Percentiles rank a stretch among this genome's conserved stretches.
Evolutionary conservation across 2,113 vertebrate species (phyloP).

Genomic region (Protobothrops flavoviridis): DNA sequence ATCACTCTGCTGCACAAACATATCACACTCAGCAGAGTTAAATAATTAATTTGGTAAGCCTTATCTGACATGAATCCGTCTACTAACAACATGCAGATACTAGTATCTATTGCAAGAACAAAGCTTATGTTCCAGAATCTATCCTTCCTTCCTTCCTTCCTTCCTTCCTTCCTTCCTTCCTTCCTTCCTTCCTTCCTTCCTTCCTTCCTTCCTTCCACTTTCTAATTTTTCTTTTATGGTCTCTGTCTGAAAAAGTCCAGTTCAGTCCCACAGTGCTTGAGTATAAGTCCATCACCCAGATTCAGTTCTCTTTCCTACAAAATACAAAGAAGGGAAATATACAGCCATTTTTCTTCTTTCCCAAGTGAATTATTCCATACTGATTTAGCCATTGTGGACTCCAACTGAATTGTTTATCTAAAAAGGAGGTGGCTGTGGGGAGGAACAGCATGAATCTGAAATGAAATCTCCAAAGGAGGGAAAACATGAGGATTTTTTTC

Average conservation of each 20-base stretch:
- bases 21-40: rapidly evolving
- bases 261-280: slow-evolving; percentile 32
- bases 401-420: slow-evolving; percentile 10
- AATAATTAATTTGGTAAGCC: rapidly evolving
- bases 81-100: rapidly evolving
- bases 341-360: slow-evolving; percentile 53
- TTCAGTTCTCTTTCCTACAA: slow-evolving; percentile 29
- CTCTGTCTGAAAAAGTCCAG: slow-evolving; percentile 18
- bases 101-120: not conserved
- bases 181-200: not conserved
- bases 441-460: slow-evolving; percentile 25
- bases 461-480: not conserved
- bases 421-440: not conserved
- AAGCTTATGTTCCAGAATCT: rapidly evolving
- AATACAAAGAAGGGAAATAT: not conserved
- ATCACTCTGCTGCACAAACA: not conserved
- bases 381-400: slow-evolving; percentile 47
- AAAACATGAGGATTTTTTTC: not conserved
- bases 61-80: not conserved
- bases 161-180: too few species aligned
- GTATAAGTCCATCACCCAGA: slow-evolving; percentile 24
- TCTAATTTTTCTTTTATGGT: slow-evolving; percentile 24
- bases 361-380: slow-evolving; percentile 47
- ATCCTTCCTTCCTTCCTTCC: not conserved
- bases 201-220: not conserved